A percentile compares a stretch with the other conserved stretches of the same genome.
phyloP scores from a whole-genome alignment of 2,888 invertebrate genomes.

The Agriopis aurantiaria region DNA sequence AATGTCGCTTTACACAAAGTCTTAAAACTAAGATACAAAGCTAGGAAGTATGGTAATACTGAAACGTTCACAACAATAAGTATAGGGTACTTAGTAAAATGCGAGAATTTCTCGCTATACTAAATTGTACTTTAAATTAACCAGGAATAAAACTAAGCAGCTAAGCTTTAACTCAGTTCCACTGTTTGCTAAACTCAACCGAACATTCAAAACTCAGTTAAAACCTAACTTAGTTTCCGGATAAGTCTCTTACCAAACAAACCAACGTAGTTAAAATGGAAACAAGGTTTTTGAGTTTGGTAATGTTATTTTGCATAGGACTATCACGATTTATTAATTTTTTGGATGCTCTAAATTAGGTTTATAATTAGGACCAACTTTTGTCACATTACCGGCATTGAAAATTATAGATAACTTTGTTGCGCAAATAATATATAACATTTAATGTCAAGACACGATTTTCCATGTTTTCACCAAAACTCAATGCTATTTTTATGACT shows the following conservation, averaged over 20 bases:
- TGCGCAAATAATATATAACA: too few relatives aligned
- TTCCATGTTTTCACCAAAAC: too few relatives aligned
- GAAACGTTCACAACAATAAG: too few relatives aligned
- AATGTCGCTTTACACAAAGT: too few relatives aligned
- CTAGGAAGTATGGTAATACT: too few relatives aligned
- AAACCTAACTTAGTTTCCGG: conserved; percentile 11
- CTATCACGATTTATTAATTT: background rate
- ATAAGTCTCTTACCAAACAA: conserved; percentile 14
- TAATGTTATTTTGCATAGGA: background rate
- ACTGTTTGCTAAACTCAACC: conserved; percentile 11
- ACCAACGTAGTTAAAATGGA: background rate
- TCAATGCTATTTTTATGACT: background rate
- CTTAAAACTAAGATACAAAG: too few relatives aligned
- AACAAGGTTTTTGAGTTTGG: background rate
- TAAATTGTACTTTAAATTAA: background rate
- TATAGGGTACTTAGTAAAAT: background rate
- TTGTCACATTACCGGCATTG: too few relatives aligned
- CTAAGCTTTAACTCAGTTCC: conserved; percentile 9
- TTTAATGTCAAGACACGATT: too few relatives aligned
- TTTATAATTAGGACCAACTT: background rate
- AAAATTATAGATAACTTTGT: too few relatives aligned
- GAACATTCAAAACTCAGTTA: background rate
- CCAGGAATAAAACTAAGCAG: conserved; percentile 1
- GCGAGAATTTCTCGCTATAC: background rate
- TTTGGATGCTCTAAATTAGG: background rate